Evolutionary conservation across 1,140 invertebrate genomes (phyloP).

Genomic region (Vanessa atalanta): DNA sequence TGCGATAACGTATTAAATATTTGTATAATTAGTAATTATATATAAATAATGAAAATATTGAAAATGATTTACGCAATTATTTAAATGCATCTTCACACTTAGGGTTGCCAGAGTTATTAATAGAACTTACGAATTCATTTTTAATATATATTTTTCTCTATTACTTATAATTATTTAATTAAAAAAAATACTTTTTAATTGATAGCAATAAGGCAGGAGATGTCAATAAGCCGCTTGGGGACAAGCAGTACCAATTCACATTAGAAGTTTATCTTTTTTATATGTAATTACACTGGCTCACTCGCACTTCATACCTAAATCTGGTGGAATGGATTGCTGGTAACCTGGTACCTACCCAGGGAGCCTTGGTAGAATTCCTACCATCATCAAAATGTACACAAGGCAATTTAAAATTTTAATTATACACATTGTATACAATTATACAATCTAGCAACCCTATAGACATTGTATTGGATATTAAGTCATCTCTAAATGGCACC

Average conservation of each 20-base stretch:
- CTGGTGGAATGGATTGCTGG: too few relatives aligned
- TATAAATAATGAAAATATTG: constrained; percentile 5
- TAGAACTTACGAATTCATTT: not conserved
- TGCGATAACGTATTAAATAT: not conserved
- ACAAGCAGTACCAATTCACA: too few relatives aligned
- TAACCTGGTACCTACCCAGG: too few relatives aligned
- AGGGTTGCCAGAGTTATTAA: constrained; percentile 3
- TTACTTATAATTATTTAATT: too few relatives aligned
- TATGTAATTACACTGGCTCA: too few relatives aligned
- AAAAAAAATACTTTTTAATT: too few relatives aligned
- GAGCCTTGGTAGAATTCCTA: not conserved
- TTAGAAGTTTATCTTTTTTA: too few relatives aligned
- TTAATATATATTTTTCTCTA: not conserved
- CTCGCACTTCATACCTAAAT: too few relatives aligned
- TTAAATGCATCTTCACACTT: not conserved
- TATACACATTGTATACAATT: not conserved
- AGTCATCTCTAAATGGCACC: constrained; percentile 11
- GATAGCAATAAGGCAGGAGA: too few relatives aligned
- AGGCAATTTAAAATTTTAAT: not conserved
- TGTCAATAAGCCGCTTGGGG: too few relatives aligned
- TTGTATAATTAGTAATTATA: constrained; percentile 2
- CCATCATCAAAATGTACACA: not conserved
- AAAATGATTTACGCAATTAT: not conserved
- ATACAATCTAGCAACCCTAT: not conserved
- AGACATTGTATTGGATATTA: not conserved